phyloP scores from a whole-genome alignment of 23 tunicate genomes.

The Clavelina lepadiformis region DNA sequence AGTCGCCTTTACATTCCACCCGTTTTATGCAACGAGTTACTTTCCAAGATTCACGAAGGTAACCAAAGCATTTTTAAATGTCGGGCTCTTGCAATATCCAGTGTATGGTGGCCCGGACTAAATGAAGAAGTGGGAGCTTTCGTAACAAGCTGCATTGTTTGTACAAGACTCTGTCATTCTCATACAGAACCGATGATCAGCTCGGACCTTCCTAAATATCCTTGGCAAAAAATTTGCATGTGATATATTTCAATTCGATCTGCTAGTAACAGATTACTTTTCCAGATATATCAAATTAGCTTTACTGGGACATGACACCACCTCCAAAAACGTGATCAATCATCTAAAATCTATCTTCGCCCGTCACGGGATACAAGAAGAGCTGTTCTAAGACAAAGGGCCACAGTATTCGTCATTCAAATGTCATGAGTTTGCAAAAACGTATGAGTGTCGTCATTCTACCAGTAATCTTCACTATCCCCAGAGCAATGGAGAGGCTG shows the following conservation, averaged over 20 bases:
- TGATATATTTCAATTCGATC: constrained; percentile 14
- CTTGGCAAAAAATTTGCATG: constrained; percentile 18
- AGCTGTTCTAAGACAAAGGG: constrained; percentile 10
- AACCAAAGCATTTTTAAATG: constrained; percentile 16
- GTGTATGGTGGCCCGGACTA: constrained; percentile 21
- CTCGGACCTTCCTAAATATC: constrained; percentile 7
- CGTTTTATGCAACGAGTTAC: too few relatives aligned
- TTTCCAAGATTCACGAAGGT: constrained; percentile 26
- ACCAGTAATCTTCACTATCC: constrained; percentile 27
- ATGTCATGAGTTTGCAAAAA: not conserved
- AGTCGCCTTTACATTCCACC: too few relatives aligned
- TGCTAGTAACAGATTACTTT: constrained; percentile 27
- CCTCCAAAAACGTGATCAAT: constrained; percentile 9
- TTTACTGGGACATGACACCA: not conserved
- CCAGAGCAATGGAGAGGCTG: constrained; percentile 36
- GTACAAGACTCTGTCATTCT: constrained; percentile 1
- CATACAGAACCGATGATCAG: constrained; percentile 20
- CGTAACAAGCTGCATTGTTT: constrained; percentile 7
- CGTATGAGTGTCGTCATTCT: not conserved
- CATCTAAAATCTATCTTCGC: constrained; percentile 21
- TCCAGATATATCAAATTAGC: constrained; percentile 23
- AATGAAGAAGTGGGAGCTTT: constrained; percentile 4
- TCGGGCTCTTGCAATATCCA: not conserved
- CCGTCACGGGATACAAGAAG: constrained; percentile 5
- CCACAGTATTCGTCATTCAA: constrained; percentile 8